Base-by-base conservation (phyloP, 1,140 invertebrate species). In the Rhagoletis zephyria region DNA sequence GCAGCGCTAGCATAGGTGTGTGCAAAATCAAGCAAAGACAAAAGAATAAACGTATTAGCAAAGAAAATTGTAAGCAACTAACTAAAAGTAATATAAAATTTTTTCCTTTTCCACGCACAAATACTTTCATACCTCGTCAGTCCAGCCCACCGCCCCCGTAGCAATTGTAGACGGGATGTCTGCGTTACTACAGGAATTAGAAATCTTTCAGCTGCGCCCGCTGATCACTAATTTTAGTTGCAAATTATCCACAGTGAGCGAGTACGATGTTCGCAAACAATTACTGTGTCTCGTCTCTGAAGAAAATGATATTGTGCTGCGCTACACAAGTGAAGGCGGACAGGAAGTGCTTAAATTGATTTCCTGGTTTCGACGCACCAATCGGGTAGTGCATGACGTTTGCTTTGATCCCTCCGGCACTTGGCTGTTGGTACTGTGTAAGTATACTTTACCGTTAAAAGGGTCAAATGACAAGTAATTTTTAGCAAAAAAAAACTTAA, bases 361-460 rank as follows among this genome's bases (percentile, higher is more conserved):
- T 87, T 95, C 95, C 88, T 96, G 96, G 96, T 95, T 95, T 91
- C 93, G 93, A 88, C 94, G 94, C 51, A 92, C 92, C 40, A 93
- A 94, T 70, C 95, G 95, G 91, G 92, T 93, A 88, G 95, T 96
- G 63, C 93, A 95, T 88, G 94, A 95, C 87, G 90, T 96, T 87
- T 95, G 95, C 91, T 96, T 96, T 92, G 95, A 96, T 93, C 94
- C 95, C 42, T 94, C 94, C n/a, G 95, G 95, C 61, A 94, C 94
- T 77, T 96, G 95, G 95, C 92, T 96, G n/a, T 91, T 96, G 9
- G 93, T 95, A 88, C 93, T 95, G 65, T 95, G 94, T 93, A 93
- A 94, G 93, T 94, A 87, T 61, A 67, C 30, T 30, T 30, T 30
- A 30, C 30, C 30, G 30, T 30, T 30, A 30, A 30, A 30, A 30